phyloP scores from a whole-genome alignment of 2,888 invertebrate species.

The Portevinia maculata region DNA sequence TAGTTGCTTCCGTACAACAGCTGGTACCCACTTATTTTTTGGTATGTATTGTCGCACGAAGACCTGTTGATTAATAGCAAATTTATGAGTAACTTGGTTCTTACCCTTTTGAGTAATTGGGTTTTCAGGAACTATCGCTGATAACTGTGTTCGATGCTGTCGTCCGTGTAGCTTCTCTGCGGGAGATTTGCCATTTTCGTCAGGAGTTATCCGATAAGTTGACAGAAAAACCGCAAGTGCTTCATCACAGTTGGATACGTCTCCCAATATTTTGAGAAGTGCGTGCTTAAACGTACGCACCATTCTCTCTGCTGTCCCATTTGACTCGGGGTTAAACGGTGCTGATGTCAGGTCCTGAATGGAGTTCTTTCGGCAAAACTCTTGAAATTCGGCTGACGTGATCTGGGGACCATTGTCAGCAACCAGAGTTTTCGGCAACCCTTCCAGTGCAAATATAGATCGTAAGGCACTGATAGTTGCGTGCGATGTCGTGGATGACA shows the following conservation, averaged over 20 bases:
- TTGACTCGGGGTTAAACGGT: not conserved
- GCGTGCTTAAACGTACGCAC: not conserved
- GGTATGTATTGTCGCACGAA: too few relatives aligned
- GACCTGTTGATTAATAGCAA: too few relatives aligned
- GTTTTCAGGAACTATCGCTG: not conserved
- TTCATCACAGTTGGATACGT: too few relatives aligned
- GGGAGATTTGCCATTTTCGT: too few relatives aligned
- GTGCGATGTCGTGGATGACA: conserved; percentile 8
- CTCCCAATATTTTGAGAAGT: not conserved
- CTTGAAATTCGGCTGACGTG: too few relatives aligned
- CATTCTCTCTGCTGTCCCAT: not conserved
- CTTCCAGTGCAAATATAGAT: conserved; percentile 2
- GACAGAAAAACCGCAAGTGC: too few relatives aligned
- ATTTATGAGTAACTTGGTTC: too few relatives aligned
- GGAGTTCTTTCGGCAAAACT: too few relatives aligned
- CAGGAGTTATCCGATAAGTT: not conserved
- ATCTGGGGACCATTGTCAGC: not conserved
- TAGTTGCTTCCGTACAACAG: not conserved
- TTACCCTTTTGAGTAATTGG: not conserved
- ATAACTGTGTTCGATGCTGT: too few relatives aligned
- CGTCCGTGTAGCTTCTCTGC: too few relatives aligned
- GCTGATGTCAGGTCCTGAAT: not conserved
- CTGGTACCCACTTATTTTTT: conserved; percentile 1
- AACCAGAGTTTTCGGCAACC: not conserved
- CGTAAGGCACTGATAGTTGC: conserved; percentile 12